Conservation (phyloP, 2,888 invertebrate species). For the Strigamia transsilvanica region DNA sequence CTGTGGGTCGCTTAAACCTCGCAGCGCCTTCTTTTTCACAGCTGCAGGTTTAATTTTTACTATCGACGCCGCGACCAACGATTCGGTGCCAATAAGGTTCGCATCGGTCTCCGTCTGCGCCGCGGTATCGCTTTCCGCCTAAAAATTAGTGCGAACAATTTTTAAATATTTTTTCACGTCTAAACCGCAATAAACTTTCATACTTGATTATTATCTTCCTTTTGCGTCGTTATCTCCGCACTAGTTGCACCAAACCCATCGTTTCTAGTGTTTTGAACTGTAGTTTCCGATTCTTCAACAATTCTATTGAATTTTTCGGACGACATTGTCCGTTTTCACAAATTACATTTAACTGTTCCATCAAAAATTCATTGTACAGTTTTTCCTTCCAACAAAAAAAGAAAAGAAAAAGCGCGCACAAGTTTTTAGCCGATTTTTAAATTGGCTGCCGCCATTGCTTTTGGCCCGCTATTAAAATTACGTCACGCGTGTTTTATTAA, state of each 20-base stretch:
- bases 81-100: background rate
- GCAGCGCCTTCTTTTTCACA: constrained; percentile 51
- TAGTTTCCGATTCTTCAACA: background rate
- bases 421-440: background rate
- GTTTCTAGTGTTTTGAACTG: background rate
- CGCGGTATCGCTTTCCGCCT: background rate
- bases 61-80: background rate
- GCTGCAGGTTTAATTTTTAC: background rate
- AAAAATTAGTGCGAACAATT: no score
- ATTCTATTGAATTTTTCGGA: background rate
- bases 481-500: background rate
- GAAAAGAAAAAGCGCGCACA: background rate
- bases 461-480: background rate
- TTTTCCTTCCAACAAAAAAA: no score
- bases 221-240: background rate
- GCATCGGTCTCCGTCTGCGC: background rate
- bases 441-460: background rate
- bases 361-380: background rate
- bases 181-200: background rate
- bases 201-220: background rate
- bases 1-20: constrained; percentile 76
- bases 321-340: background rate
- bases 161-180: no score
- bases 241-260: background rate
- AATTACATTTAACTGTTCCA: background rate